Base-by-base conservation (phyloP, 1,140 invertebrate species). In the Rhopalosiphum maidis region DNA sequence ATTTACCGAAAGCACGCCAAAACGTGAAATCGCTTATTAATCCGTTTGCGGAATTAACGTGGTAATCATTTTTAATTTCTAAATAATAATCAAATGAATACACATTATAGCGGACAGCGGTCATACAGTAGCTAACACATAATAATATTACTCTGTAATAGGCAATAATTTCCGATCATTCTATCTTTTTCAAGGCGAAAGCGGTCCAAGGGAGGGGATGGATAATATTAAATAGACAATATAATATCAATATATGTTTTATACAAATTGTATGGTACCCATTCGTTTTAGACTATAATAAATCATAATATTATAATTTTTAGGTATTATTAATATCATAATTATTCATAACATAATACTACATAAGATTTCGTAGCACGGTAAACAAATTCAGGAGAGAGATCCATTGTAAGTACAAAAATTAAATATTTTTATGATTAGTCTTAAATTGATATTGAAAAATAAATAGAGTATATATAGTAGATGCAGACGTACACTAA, bases 151-250 rank as follows among this genome's bases (percentile, higher is more conserved):
- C 15, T n/a, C 11, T 68, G 15, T 51, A 51, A n/a, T 77, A 77
- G 5, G 18, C 5, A 77, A 30, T 30, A 86, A 46, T 86, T 86
- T 86, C 43, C 85, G 46, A 86, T 46, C 1, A 25, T 18, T 77
- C 60, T 77, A n/a, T 86, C 43, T 86, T 46, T 86, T 86, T 86
- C 83, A 86, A 46, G 43, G 85, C n/a, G 43, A 86, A 46, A 86
- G 85, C 85, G 4, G 25, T 21, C 15, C 3, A 43, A 30, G 41
- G 15, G 43, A 18, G 4, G 11, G 11, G 15, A 30, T 77, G 30
- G 4, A n/a, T n/a, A 77, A 77, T 68, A n/a, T n/a, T n/a, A 68
- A 68, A n/a, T 68, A n/a, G 30, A 68, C 0, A n/a, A n/a, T 77
- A 77, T n/a, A 77, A 77, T 77, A 77, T 15, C 60, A 68, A n/a